Conservation (phyloP, 2,113 vertebrate species). For the Pyxicephalus adspersus region DNA sequence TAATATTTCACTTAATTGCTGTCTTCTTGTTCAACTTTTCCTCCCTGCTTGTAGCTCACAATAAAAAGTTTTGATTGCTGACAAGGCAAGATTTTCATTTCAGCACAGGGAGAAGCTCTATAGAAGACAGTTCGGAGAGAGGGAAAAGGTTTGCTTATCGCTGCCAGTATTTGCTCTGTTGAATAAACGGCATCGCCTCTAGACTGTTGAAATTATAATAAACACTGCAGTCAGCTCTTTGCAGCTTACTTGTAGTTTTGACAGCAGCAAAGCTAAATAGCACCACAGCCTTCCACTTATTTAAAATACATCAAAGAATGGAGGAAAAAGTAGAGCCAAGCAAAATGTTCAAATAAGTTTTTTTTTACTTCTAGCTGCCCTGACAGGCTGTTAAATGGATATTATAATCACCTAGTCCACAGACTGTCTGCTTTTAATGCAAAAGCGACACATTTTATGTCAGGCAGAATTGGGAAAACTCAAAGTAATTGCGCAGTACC, state of each 20-base stretch:
- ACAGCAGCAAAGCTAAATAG: slow-evolving; percentile 67
- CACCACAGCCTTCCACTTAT: slow-evolving; percentile 68
- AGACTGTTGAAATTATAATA: slow-evolving; percentile 66
- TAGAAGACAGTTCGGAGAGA: slow-evolving; percentile 38
- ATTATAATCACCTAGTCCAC: slow-evolving; percentile 59
- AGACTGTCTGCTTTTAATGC: slow-evolving; percentile 60
- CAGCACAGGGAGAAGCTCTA: slow-evolving; percentile 50
- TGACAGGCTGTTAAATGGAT: slow-evolving; percentile 64
- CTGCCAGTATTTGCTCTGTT: slow-evolving; percentile 48
- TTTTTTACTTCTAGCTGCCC: slow-evolving; percentile 48
- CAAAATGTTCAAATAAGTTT: slow-evolving; percentile 68
- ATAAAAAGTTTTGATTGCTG: slow-evolving; percentile 46
- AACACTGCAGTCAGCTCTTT: slow-evolving; percentile 59
- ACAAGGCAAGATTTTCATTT: slow-evolving; percentile 52
- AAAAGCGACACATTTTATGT: slow-evolving; percentile 59
- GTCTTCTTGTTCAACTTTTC: not conserved
- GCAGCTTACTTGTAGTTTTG: slow-evolving; percentile 60
- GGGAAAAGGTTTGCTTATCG: slow-evolving; percentile 56
- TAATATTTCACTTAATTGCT: slow-evolving; percentile 38
- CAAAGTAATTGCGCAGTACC: slow-evolving; percentile 44
- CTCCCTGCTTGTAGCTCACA: not conserved
- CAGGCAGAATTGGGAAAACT: slow-evolving; percentile 35
- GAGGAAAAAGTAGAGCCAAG: slow-evolving; percentile 61
- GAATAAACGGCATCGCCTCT: slow-evolving; percentile 60
- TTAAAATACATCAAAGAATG: slow-evolving; percentile 70